phyloP scores from a whole-genome alignment of 2,797 vertebrate genomes.

The Pangasius krempfi region DNA sequence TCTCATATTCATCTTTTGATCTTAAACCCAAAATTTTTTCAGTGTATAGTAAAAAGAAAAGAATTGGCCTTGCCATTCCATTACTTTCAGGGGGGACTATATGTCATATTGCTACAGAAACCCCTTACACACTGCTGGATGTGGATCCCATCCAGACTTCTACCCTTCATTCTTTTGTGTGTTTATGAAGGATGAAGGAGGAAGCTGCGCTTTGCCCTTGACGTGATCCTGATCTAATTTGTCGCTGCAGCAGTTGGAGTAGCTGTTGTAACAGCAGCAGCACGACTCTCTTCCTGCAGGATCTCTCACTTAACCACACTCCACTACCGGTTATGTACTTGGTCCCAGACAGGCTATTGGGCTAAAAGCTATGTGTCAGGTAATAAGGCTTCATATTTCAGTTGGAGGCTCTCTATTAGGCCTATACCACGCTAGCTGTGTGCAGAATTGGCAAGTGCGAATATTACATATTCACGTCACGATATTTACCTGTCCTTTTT shows the following conservation, averaged over 20 bases:
- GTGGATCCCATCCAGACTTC: neutral
- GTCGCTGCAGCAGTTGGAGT: constrained; percentile 8
- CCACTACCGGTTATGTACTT: neutral
- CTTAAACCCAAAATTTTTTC: neutral
- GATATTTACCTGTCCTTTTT: neutral
- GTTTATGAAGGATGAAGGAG: constrained; percentile 21
- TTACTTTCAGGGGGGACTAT: neutral
- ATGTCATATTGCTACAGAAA: neutral
- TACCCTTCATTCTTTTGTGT: neutral
- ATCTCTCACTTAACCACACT: constrained; percentile 49
- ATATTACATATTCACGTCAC: neutral
- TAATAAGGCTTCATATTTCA: neutral
- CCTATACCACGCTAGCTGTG: neutral
- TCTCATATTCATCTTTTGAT: neutral
- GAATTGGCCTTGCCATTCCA: neutral
- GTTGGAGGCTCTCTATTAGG: neutral
- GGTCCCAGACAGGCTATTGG: neutral
- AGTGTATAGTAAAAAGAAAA: neutral
- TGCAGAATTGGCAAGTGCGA: neutral
- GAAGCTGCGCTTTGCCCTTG: constrained; percentile 9
- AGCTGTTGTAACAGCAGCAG: constrained; percentile 43
- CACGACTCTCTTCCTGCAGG: constrained; percentile 37
- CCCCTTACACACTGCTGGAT: neutral
- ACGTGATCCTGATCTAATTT: constrained; percentile 32
- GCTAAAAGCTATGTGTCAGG: constrained; percentile 13